Evolutionary conservation across 2,888 invertebrate genomes (phyloP), one percentile per base, ranked within the genome.

Genomic region (Pristionchus entomophagus): DNA sequence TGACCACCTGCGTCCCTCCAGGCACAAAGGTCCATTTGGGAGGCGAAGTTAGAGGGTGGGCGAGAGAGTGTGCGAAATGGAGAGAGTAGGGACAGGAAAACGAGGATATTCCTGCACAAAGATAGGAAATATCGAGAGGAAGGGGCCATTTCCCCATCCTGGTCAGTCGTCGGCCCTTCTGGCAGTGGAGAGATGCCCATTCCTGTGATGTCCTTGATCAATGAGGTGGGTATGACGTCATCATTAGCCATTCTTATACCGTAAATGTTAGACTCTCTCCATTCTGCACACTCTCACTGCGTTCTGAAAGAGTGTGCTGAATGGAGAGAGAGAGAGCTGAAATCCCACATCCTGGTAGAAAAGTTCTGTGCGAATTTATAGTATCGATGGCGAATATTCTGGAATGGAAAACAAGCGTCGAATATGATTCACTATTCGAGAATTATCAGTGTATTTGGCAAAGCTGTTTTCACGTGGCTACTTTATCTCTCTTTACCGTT

Each of bases 21-120:
- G 73, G 73, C 73, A 73, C 73, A 73, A 73, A 73, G 73, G 73
- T 45, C 73, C 41, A 73, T 73, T 73, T 41, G 41, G 41, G 41
- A 45, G 22, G 22, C 4, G 73, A 8, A 45, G 69, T 10, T 19
- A 69, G 69, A 69, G 38, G n/a, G 41, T n/a, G 41, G 73, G n/a
- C 32, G 73, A 73, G 41, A 73, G 73, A 73, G 73, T 41, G n/a
- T n/a, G 73, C 19, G 26, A 19, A 73, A 45, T 41, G 38, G 41
- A 41, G 73, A 73, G 41, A 73, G 73, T 41, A 19, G 22, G 41
- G n/a, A 45, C 14, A n/a, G 73, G 26, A 73, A 45, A 73, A 45
- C 14, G 73, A 73, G 73, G 73, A 73, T 73, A 73, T 73, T 73
- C 35, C 56, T 17, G 17, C 65, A 35, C 10, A 26, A 41, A n/a